Evolutionary conservation across 92 coral and sea anemone species (phyloP).

Genomic region (Scolanthus callimorphus): DNA sequence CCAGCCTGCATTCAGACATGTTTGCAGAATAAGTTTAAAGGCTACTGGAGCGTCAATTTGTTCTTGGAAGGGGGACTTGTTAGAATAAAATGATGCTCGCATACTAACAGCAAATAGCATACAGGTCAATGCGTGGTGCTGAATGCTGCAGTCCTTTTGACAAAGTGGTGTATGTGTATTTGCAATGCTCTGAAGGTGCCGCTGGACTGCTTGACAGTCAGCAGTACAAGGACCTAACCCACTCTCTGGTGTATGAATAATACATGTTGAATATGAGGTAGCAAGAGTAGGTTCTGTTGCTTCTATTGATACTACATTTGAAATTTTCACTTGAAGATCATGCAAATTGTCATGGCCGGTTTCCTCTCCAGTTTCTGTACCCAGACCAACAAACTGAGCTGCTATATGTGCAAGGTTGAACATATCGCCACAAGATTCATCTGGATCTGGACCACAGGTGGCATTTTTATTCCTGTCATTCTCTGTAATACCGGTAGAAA

Average conservation of each 20-base stretch:
- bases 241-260: neutral
- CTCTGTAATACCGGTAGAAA: too few relatives aligned
- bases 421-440: neutral
- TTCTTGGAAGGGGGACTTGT: neutral
- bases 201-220: slow-evolving; percentile 9
- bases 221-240: slow-evolving; percentile 23
- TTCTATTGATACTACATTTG: neutral
- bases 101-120: slow-evolving; percentile 8
- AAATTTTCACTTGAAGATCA: too few relatives aligned
- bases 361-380: neutral
- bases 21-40: slow-evolving; percentile 21
- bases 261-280: neutral
- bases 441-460: neutral
- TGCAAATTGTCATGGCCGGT: neutral
- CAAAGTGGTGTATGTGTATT: slow-evolving; percentile 32
- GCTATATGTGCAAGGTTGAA: slow-evolving; percentile 2
- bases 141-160: slow-evolving; percentile 15
- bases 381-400: neutral
- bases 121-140: slow-evolving; percentile 32
- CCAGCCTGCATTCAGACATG: slow-evolving; percentile 23
- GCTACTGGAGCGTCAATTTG: slow-evolving; percentile 1
- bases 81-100: neutral
- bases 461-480: neutral
- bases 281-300: neutral
- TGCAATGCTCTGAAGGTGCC: neutral